phyloP scores from a whole-genome alignment of 2,113 vertebrate species.

The Sakesphorus luctuosus region DNA sequence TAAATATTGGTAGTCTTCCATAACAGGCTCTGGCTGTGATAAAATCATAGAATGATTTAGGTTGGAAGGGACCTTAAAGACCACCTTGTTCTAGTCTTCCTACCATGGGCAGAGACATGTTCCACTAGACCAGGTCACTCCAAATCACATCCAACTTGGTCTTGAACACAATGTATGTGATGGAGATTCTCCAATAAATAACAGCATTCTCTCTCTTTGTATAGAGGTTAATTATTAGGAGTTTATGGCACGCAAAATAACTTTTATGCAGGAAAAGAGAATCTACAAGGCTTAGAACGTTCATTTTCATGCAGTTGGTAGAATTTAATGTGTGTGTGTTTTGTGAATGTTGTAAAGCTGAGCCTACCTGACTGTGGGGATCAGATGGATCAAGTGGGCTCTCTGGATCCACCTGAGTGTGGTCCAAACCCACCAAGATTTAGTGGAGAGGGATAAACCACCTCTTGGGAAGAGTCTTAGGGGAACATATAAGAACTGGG shows the following conservation, averaged over 20 bases:
- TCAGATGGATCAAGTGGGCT: neutral
- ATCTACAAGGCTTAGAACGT: accelerated
- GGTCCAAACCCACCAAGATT: neutral
- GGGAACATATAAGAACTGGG: neutral
- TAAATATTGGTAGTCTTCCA: neutral
- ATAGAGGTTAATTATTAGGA: neutral
- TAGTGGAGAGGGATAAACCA: accelerated
- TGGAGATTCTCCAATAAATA: neutral
- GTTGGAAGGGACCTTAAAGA: neutral
- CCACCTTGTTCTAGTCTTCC: neutral
- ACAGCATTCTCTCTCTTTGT: neutral
- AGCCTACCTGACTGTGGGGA: neutral
- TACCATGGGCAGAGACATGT: neutral
- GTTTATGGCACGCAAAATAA: neutral
- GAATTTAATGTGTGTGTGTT: neutral
- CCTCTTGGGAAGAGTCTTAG: accelerated
- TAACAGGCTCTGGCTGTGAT: neutral
- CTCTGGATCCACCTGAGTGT: accelerated
- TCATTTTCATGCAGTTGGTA: neutral
- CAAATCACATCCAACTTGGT: neutral
- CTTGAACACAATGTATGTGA: neutral
- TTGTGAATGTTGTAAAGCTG: neutral
- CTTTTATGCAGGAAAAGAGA: neutral
- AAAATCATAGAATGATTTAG: neutral
- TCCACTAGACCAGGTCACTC: neutral